Conservation (phyloP, 2,113 vertebrate species). For the Larimichthys polyactis region DNA sequence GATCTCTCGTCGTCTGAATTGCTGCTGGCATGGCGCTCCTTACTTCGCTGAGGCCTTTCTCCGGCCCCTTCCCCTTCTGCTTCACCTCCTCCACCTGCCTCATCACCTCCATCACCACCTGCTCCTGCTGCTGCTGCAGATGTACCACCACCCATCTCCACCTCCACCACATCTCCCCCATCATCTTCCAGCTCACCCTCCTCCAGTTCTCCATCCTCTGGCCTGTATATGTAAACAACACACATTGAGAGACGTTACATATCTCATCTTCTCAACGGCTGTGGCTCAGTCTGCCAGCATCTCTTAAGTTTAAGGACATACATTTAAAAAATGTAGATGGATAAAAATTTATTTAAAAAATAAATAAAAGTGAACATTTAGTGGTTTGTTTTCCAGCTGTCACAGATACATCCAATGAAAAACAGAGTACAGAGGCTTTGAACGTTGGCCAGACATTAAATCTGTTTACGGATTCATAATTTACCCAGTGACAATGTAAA, state of each 20-base stretch:
- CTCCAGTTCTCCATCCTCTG: conserved; percentile 95
- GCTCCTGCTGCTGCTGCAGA: conserved; percentile 77
- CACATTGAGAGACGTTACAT: neutral
- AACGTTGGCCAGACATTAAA: neutral
- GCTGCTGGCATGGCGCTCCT: conserved; percentile 88
- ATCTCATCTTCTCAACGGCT: neutral
- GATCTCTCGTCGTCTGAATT: conserved; percentile 89
- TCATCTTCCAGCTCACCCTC: conserved; percentile 95
- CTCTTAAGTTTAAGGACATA: neutral
- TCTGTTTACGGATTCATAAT: neutral
- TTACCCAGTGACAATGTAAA: neutral
- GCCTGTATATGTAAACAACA: conserved; percentile 63
- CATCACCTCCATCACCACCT: conserved; percentile 77
- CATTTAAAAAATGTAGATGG: neutral
- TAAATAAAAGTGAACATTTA: neutral
- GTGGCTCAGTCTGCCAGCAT: neutral
- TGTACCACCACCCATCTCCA: conserved; percentile 67
- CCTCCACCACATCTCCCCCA: conserved; percentile 86
- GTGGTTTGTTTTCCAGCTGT: neutral
- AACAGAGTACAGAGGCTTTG: conserved; percentile 40
- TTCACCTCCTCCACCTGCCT: conserved; percentile 73
- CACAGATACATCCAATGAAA: neutral
- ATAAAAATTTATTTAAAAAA: neutral
- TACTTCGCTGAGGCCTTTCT: conserved; percentile 81
- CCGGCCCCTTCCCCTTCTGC: conserved; percentile 72